Evolutionary conservation across 30 jellyfish, hydroid and myxozoan genomes (phyloP).

Genomic region (Phacellophora camtschatica): DNA sequence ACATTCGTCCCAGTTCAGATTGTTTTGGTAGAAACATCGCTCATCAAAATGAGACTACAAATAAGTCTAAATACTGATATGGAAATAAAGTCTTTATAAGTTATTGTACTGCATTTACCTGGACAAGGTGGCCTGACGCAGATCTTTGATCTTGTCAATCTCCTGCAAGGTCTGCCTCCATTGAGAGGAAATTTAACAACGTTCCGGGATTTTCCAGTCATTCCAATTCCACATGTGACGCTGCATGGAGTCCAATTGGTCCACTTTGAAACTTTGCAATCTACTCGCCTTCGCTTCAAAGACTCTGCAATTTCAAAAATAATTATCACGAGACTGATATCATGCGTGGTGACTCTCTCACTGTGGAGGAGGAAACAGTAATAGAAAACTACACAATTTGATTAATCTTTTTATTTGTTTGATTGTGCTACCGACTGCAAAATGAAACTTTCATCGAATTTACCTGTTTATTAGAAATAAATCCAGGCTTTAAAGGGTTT

Average conservation of each 20-base stretch:
- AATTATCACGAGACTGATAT: neutral
- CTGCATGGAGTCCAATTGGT: slow-evolving; percentile 61
- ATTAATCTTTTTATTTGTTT: no score
- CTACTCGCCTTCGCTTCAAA: slow-evolving; percentile 1
- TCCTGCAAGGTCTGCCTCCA: slow-evolving; percentile 61
- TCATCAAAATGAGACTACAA: neutral
- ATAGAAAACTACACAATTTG: no score
- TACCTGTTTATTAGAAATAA: neutral
- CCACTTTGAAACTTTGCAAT: slow-evolving; percentile 59
- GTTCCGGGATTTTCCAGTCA: slow-evolving; percentile 33
- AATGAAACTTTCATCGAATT: no score
- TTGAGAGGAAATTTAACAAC: slow-evolving; percentile 44
- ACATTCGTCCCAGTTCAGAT: no score
- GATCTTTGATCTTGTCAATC: neutral
- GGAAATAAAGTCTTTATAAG: no score
- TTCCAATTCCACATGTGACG: slow-evolving; percentile 62
- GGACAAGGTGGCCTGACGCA: slow-evolving; percentile 52
- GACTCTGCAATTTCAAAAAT: neutral
- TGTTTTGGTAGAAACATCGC: no score
- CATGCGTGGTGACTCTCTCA: no score
- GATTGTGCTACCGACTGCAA: no score
- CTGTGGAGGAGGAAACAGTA: no score
- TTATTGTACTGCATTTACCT: slow-evolving; percentile 35
- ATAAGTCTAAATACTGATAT: no score
- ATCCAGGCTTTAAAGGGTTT: neutral